These are phyloP conservation scores for Numenius arquata DNA, from an alignment of 2,113 vertebrate species.

Conservation along the genomic window DNA sequence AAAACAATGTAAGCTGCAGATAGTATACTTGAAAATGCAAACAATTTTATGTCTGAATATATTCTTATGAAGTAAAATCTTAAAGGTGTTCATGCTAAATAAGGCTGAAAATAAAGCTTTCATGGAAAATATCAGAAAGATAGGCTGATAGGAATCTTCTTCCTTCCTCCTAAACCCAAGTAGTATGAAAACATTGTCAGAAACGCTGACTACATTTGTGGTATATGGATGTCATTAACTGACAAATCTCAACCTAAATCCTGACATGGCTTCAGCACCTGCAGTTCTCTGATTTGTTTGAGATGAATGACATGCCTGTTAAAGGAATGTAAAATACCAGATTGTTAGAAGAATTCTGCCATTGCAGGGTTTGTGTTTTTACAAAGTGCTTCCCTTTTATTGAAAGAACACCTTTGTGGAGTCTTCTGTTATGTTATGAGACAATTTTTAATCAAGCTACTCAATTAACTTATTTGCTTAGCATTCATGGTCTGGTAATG, in stretches of 20 bases:
- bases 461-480: not conserved
- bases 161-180: not conserved
- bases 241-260: not conserved
- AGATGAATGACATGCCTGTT: not conserved
- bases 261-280: not conserved
- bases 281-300: not conserved
- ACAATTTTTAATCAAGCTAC: not conserved
- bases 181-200: not conserved
- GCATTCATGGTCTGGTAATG: not conserved
- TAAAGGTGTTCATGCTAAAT: not conserved
- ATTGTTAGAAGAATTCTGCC: not conserved
- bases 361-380: not conserved
- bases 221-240: not conserved
- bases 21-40: not conserved
- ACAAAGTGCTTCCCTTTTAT: not conserved
- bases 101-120: not conserved
- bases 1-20: not conserved
- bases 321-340: not conserved
- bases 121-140: not conserved
- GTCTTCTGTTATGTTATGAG: not conserved
- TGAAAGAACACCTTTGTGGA: not conserved
- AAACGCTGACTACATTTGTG: not conserved
- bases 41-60: not conserved
- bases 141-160: not conserved
- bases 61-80: not conserved